phyloP scores from a whole-genome alignment of 1,140 invertebrate species.

The Octopus sinensis region DNA sequence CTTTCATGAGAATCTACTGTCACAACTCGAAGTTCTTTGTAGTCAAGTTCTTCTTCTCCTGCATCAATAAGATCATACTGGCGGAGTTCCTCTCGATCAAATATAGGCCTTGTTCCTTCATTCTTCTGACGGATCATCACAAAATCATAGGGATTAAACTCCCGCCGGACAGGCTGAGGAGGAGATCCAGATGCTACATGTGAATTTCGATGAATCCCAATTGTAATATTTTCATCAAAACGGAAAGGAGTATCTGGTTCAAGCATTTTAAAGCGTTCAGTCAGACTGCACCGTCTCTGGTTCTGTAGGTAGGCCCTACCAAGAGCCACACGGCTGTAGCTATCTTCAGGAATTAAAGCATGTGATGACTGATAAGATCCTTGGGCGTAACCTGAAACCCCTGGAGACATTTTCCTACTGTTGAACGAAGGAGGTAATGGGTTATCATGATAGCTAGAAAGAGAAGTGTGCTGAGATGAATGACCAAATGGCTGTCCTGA shows the following conservation, averaged over 20 bases:
- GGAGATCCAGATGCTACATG: not conserved
- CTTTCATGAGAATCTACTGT: not conserved
- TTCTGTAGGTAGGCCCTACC: not conserved
- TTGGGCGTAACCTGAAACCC: not conserved
- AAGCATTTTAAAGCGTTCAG: slow-evolving; percentile 10
- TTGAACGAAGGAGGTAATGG: not conserved
- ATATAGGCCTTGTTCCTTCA: not conserved
- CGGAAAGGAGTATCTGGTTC: not conserved
- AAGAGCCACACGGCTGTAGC: not conserved
- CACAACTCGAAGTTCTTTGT: slow-evolving; percentile 5
- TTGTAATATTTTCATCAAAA: slow-evolving; percentile 12
- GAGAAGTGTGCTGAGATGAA: not conserved
- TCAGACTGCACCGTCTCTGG: not conserved
- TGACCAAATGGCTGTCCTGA: not conserved
- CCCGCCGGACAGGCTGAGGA: not conserved
- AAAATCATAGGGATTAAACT: slow-evolving; percentile 6
- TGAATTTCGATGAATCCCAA: not conserved
- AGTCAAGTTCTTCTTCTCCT: not conserved
- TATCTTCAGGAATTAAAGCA: not conserved
- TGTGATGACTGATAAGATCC: not conserved
- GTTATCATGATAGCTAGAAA: not conserved
- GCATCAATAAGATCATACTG: not conserved
- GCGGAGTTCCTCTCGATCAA: slow-evolving; percentile 10
- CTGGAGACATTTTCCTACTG: not conserved
- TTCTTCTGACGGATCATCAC: slow-evolving; percentile 10